phyloP scores from a whole-genome alignment of 2,113 vertebrate genomes.

The Alectura lathami region DNA sequence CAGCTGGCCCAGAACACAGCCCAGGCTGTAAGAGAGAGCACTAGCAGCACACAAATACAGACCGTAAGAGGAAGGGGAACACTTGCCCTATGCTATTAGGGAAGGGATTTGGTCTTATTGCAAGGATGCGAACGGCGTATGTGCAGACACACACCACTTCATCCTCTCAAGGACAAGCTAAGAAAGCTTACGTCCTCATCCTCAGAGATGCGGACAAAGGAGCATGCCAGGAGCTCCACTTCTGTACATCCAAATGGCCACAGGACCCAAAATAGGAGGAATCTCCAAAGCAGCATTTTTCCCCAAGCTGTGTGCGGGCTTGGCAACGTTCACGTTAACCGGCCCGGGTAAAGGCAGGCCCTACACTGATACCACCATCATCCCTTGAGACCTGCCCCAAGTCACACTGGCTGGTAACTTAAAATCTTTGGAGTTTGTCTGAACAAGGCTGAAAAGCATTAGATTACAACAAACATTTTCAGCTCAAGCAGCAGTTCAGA shows the following conservation, averaged over 20 bases:
- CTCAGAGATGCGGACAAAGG: background rate
- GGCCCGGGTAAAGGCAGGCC: background rate
- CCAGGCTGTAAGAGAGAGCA: background rate
- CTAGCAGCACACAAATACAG: background rate
- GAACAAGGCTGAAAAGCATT: background rate
- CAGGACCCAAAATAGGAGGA: background rate
- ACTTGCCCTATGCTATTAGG: background rate
- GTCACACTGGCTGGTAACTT: accelerated
- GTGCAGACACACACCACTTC: background rate
- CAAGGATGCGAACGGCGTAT: background rate
- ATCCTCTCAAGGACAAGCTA: background rate
- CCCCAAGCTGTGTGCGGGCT: background rate
- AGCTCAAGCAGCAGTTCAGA: background rate
- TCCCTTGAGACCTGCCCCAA: background rate
- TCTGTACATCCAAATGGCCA: background rate
- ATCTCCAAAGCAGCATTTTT: background rate
- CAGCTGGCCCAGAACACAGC: background rate
- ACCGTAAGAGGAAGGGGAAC: background rate
- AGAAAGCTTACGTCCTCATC: background rate
- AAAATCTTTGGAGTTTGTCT: background rate
- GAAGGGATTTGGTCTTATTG: background rate
- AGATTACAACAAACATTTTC: background rate
- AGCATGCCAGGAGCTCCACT: background rate
- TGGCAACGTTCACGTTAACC: background rate
- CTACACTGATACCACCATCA: background rate